Base-by-base conservation (phyloP, 2,888 invertebrate species). In the Dryobota labecula region DNA sequence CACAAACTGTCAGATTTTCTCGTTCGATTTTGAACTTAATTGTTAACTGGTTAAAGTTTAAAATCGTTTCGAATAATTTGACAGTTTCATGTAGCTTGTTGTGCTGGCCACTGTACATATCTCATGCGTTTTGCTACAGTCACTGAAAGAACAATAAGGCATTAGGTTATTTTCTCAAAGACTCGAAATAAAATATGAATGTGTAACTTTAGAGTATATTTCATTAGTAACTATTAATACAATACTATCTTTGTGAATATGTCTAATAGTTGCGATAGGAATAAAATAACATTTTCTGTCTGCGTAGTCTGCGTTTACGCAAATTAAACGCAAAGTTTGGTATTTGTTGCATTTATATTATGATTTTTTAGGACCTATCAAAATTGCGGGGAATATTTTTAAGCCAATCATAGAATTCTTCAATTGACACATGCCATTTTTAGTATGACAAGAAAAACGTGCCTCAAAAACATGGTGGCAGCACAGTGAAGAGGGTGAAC, bases 391-490 rank as follows among this genome's bases (percentile, higher is more conserved):
- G 2, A 30, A 8, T 13, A 0, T 5, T 0, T 0, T 15, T 30
- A 4, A 43, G 56, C 84, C 84, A 84, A 84, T 84, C 73, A 74
- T 33, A 60, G 36, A 24, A 24, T 3, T 9, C 11, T 0, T 0
- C 0, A 41, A 24, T 82, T 84, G 84, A 77, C 84, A 77, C 27
- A 58, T 49, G 20, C 2, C 11, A 38, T 62, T 58, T 68, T 70
- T 53, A 51, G 64, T 73, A 65, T 54, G 33, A 15, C 33, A 36
- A 36, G 63, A 77, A 51, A 84, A 84, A 82, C 82, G 61, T 58
- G 58, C 76, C 62, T 74, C 91, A 92, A 92, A 95, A 95, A 94
- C 92, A 96, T 96, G 95, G 95, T 95, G 94, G 95, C 94, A 93
- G 93, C 92, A 92, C 93, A 93, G 93, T 95, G 88, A 94, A 90